Base-by-base conservation (phyloP, 1,140 invertebrate species). In the Apis cerana region DNA sequence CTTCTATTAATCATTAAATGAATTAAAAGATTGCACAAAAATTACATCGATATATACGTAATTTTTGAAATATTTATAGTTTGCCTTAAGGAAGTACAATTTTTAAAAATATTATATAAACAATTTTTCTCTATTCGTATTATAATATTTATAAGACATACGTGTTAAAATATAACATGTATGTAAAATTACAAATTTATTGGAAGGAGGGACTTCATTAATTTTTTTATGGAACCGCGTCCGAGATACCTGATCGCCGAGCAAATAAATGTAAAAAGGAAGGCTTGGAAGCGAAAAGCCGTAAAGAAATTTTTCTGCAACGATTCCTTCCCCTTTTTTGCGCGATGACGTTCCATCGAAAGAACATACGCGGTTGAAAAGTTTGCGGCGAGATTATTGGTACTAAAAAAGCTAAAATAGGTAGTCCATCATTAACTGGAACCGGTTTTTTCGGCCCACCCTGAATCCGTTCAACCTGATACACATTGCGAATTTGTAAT, bases 391-490 rank as follows among this genome's bases (percentile, higher is more conserved):
- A 52, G 68, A 48, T 83, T 85, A 88, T 88, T 83, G 83, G 85
- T 88, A 88, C 62, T 71, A 84, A 77, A 84, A 89, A 89, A 80
- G 59, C 61, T 74, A 58, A 85, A 87, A 85, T 80, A 85, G 77
- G 86, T 83, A 86, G 85, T 90, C 85, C 76, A 83, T 90, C 83
- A 90, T 91, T 89, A 90, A 76, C 82, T 58, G 71, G 64, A 88
- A 90, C 90, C 90, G 86, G 88, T 90, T 90, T 90, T 88, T 88
- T 90, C 85, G 72, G 86, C 85, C 88, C 86, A 88, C 80, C 84
- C 84, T 89, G 82, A 82, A 80, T 59, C 62, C 80, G 67, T 82
- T 69, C 80, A 59, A 76, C 64, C 71, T 83, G 64, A 80, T 85
- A 88, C 79, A 76, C 58, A 79, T 87, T 88, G 61, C 83, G 56